These are phyloP conservation scores for Mycogona germanica DNA, from an alignment of 2,888 invertebrate genomes.

Conservation along the genomic window DNA sequence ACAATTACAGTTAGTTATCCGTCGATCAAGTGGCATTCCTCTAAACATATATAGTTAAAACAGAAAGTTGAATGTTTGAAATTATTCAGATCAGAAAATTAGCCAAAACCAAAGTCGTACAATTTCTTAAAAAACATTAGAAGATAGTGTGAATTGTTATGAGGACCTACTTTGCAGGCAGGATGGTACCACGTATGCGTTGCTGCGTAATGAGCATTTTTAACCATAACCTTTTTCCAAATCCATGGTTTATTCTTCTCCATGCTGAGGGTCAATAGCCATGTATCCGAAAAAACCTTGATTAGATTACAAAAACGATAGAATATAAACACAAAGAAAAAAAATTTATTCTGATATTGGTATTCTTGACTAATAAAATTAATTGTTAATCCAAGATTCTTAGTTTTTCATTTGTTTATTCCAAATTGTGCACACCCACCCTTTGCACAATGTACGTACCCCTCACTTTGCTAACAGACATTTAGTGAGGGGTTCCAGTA, in stretches of 20 bases:
- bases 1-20: not conserved
- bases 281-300: constrained; percentile 73
- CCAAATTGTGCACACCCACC: too few species aligned
- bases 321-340: too few species aligned
- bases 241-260: constrained; percentile 37
- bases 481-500: too few species aligned
- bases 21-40: too few species aligned
- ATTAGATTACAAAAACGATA: not conserved
- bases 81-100: not conserved
- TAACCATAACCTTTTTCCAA: constrained; percentile 51
- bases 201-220: constrained; percentile 64
- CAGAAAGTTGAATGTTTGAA: not conserved
- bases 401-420: too few species aligned
- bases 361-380: too few species aligned
- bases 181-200: constrained; percentile 89
- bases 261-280: constrained; percentile 76
- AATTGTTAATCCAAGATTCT: too few species aligned
- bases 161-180: constrained; percentile 62
- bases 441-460: too few species aligned
- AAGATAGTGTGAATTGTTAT: constrained; percentile 28
- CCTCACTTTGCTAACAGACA: too few species aligned
- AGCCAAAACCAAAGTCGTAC: not conserved
- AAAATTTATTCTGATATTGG: too few species aligned
- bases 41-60: too few species aligned
- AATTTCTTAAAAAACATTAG: not conserved